A percentile compares a stretch with the other conserved stretches of the same genome.
Conservation (phyloP, 1,140 invertebrate species). For the Tenebrio molitor region DNA sequence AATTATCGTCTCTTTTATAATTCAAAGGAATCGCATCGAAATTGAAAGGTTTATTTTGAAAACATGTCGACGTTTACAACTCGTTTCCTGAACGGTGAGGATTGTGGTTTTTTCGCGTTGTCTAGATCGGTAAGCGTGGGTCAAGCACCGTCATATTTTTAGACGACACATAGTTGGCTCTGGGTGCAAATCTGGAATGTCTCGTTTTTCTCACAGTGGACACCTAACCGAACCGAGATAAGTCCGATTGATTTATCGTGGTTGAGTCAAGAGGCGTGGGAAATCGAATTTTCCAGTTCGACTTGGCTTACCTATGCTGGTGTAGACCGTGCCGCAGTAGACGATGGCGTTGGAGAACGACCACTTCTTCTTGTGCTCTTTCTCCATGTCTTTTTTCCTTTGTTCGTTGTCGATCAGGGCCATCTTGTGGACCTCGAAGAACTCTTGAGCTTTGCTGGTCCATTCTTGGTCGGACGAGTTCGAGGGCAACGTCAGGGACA, state of each 20-base stretch:
- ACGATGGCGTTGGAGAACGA: conserved; percentile 91
- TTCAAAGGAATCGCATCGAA: neutral
- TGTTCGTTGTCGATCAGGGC: conserved; percentile 56
- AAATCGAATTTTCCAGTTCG: no score
- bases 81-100: neutral
- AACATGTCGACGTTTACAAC: neutral
- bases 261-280: neutral
- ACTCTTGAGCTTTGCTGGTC: conserved; percentile 27
- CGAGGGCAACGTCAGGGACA: conserved; percentile 55
- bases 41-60: neutral
- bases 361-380: conserved; percentile 74
- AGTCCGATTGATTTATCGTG: neutral
- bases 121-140: neutral
- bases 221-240: neutral
- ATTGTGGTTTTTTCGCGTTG: no score
- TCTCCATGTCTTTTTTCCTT: conserved; percentile 61
- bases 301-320: conserved; percentile 91
- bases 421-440: conserved; percentile 7
- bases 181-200: neutral
- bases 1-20: neutral
- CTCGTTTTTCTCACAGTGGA: neutral
- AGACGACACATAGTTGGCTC: conserved; percentile 13
- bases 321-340: conserved; percentile 92
- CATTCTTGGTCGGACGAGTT: conserved; percentile 65
- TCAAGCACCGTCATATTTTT: conserved; percentile 13